Conservation (phyloP, 2,797 vertebrate species). For the Sarcoramphus papa region DNA sequence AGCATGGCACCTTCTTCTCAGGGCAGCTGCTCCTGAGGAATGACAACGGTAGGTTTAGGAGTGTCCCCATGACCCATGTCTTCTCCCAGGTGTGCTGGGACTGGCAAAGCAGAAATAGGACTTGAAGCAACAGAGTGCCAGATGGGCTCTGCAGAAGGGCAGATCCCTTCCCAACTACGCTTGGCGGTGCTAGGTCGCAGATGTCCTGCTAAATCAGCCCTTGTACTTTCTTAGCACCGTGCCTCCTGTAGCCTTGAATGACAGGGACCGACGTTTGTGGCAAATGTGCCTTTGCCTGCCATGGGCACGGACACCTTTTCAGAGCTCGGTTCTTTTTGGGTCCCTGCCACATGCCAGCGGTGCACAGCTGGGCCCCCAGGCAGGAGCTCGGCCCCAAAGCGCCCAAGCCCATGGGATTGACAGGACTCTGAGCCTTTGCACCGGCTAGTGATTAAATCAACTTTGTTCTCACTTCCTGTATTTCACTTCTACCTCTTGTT, state of each 20-base stretch:
- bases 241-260: background rate
- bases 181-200: background rate
- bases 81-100: background rate
- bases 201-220: background rate
- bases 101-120: background rate
- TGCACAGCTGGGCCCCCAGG: background rate
- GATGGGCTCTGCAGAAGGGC: background rate
- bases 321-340: background rate
- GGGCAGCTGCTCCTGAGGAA: background rate
- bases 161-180: background rate
- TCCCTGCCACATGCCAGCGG: fast-evolving
- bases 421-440: background rate
- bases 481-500: background rate
- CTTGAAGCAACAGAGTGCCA: background rate
- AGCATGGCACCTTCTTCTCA: fast-evolving
- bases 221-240: background rate
- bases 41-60: fast-evolving
- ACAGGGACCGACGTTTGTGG: background rate
- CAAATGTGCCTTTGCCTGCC: background rate
- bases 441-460: background rate
- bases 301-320: background rate
- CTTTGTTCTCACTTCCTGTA: background rate
- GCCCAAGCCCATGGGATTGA: background rate
- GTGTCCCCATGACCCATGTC: background rate
- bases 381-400: background rate